Percentiles rank a stretch among this genome's conserved stretches.
phyloP scores from a whole-genome alignment of 1,140 invertebrate genomes.

The Rhyacophila brunnea region DNA sequence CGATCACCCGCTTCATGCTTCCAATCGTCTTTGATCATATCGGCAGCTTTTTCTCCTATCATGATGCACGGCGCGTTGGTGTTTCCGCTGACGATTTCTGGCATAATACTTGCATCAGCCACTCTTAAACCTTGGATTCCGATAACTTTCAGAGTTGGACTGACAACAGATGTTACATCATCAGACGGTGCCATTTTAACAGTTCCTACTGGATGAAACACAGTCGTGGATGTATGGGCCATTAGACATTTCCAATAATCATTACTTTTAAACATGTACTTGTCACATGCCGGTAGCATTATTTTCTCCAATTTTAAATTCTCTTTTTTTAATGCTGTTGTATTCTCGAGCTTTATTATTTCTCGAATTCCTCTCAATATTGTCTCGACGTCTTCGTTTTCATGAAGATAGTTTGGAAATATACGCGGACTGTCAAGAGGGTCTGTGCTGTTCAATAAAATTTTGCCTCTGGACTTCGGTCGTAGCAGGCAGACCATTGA shows the following conservation, averaged over 20 bases:
- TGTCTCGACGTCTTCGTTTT: slow-evolving; percentile 71
- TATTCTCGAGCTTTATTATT: slow-evolving; percentile 53
- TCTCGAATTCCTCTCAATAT: slow-evolving; percentile 67
- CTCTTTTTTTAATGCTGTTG: slow-evolving; percentile 51
- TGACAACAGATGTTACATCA: slow-evolving; percentile 65
- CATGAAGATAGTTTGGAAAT: slow-evolving; percentile 77
- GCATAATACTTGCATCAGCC: slow-evolving; percentile 80
- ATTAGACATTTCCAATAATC: slow-evolving; percentile 67
- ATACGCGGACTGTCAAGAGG: slow-evolving; percentile 65
- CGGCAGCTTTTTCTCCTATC: no score
- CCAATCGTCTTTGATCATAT: no score
- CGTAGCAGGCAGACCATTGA: slow-evolving; percentile 51
- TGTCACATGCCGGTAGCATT: slow-evolving; percentile 46
- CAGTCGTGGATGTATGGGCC: slow-evolving; percentile 59
- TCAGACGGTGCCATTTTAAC: slow-evolving; percentile 71
- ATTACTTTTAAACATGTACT: slow-evolving; percentile 49
- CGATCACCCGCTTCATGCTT: slow-evolving; percentile 69
- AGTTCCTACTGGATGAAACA: slow-evolving; percentile 73
- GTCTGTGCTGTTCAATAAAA: slow-evolving; percentile 43
- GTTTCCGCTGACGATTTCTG: no score
- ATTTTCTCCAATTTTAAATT: slow-evolving; percentile 46
- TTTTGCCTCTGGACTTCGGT: slow-evolving; percentile 52
- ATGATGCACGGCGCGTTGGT: no score
- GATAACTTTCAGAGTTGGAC: slow-evolving; percentile 65
- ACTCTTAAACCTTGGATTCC: slow-evolving; percentile 69